Evolutionary conservation across 1,140 invertebrate genomes (phyloP), one percentile per base, ranked within the genome.

Genomic region (Drosophila sp.): DNA sequence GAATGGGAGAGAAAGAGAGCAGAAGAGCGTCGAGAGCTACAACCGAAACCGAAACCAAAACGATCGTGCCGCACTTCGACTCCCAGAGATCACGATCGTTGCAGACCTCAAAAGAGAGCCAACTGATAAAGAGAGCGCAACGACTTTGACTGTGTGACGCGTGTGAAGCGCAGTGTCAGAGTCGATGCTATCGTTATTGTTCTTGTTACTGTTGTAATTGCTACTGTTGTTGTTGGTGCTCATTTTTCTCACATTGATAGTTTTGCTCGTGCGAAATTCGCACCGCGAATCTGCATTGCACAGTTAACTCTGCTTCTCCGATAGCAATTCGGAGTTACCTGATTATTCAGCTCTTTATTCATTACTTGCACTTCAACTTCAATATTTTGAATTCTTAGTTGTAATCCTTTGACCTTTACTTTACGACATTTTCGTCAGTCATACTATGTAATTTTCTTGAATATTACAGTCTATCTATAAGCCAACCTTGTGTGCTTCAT

Each of bases 61-160:
- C 14, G 51, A n/a, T 38, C 34, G n/a, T 27, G 38, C 21, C 7
- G 58, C 43, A 21, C 21, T 21, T 4, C 9, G 27, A 43, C 21
- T 32, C 14, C n/a, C 25, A 57, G 54, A 45, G 57, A 56, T 56
- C 53, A 36, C 11, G 57, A 56, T 56, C 53, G 53, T 18, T 57
- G 27, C 18, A 41, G 25, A 38, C 36, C 21, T 32, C 5, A 21
- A n/a, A n/a, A n/a, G 38, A 43, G 46, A 46, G 53, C 8, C 46
- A 72, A 43, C 48, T 61, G 58, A 57, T 38, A 54, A 70, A 77
- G 78, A 80, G 78, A 72, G 45, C 58, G 13, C 69, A 72, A 43
- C 51, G 38, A 57, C 54, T 41, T 53, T 46, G 65, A 41, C 34
- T 50, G 8, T 57, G 21, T 46, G 54, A 59, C 41, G 63, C 46